phyloP scores from a whole-genome alignment of 2,888 invertebrate genomes.

The Nomada hirtipes region DNA sequence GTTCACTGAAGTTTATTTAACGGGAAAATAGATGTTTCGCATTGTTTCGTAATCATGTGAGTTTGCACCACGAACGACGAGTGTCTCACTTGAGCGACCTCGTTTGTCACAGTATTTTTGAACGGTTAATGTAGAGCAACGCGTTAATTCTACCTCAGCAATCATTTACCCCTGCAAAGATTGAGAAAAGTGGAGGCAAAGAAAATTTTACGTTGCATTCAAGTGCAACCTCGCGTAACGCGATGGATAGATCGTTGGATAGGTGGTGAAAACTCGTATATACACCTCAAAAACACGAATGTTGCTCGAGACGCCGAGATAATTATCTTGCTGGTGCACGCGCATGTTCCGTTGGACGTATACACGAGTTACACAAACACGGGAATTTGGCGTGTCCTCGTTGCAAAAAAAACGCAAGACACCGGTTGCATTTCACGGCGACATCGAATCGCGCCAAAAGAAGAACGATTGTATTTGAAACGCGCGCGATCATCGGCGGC shows the following conservation, averaged over 20 bases:
- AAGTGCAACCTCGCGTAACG: slow-evolving; percentile 30
- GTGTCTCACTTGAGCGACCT: slow-evolving; percentile 13
- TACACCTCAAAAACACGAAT: slow-evolving; percentile 26
- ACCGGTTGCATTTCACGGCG: slow-evolving; percentile 13
- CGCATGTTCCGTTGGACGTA: slow-evolving; percentile 1
- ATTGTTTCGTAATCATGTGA: not conserved
- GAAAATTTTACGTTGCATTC: slow-evolving; percentile 31
- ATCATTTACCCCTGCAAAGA: slow-evolving; percentile 12
- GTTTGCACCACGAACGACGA: not conserved
- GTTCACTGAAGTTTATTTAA: slow-evolving; percentile 20
- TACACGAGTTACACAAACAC: not conserved
- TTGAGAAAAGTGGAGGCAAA: slow-evolving; percentile 14
- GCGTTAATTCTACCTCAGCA: not conserved
- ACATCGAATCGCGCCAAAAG: slow-evolving; percentile 24
- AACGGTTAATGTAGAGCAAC: slow-evolving; percentile 16
- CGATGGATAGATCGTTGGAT: slow-evolving; percentile 28
- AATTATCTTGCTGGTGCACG: slow-evolving; percentile 30
- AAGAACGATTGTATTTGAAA: slow-evolving; percentile 39
- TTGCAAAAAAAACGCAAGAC: not conserved
- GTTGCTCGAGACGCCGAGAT: slow-evolving; percentile 22
- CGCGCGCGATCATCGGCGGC: slow-evolving; percentile 34
- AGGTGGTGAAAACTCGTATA: slow-evolving; percentile 52
- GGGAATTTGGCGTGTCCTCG: not conserved
- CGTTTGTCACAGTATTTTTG: slow-evolving; percentile 20
- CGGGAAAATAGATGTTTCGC: slow-evolving; percentile 8